Evolutionary conservation across 1,140 invertebrate species (phyloP).

Genomic region (Temnothorax nylanderi): DNA sequence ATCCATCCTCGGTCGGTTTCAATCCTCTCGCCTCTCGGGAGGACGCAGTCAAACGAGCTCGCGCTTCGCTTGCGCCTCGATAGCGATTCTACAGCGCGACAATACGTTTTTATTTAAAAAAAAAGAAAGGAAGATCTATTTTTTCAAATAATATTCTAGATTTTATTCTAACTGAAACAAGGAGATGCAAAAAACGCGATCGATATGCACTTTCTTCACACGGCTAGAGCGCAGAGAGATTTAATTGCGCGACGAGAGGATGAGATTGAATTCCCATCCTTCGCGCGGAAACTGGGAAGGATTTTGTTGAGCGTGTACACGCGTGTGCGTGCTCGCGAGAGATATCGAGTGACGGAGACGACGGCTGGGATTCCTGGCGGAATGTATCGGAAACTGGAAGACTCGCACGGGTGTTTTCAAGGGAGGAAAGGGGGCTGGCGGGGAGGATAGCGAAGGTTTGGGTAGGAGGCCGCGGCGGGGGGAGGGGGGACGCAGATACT

Average conservation of each 20-base stretch:
- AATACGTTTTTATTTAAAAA: background rate
- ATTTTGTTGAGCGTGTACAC: slow-evolving; percentile 7
- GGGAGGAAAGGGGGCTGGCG: slow-evolving; percentile 8
- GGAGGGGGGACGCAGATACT: slow-evolving; percentile 42
- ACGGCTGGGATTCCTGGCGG: slow-evolving; percentile 68
- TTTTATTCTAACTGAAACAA: background rate
- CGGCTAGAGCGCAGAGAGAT: background rate
- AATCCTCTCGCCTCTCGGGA: slow-evolving; percentile 24
- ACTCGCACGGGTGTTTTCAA: slow-evolving; percentile 61
- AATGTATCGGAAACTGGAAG: slow-evolving; percentile 77
- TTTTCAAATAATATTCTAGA: background rate
- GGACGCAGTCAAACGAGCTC: slow-evolving; percentile 3
- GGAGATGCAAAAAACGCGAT: background rate
- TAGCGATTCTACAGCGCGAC: background rate
- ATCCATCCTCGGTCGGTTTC: slow-evolving; percentile 57
- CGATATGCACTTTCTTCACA: background rate
- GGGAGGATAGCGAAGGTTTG: background rate
- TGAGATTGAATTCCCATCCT: slow-evolving; percentile 1
- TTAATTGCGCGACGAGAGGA: slow-evolving; percentile 23
- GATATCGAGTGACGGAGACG: slow-evolving; percentile 51
- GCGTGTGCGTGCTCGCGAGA: slow-evolving; percentile 38
- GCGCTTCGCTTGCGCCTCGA: background rate
- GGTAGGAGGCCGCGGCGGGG: slow-evolving; percentile 18
- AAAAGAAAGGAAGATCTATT: background rate
- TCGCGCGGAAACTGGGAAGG: background rate